Conservation (phyloP, 2,888 invertebrate genomes). For the Pheosia gnoma region DNA sequence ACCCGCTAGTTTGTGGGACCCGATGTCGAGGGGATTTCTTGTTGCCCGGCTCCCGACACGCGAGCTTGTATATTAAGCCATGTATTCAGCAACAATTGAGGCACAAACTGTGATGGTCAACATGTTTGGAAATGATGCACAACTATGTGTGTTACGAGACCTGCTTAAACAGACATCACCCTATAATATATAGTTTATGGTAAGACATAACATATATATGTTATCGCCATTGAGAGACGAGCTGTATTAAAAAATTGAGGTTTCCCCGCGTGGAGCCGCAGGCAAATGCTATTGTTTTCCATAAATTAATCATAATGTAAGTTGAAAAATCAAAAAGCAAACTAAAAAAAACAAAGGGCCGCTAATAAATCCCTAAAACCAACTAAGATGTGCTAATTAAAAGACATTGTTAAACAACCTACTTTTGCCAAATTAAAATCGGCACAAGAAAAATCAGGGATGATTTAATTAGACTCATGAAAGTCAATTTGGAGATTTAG, state of each 20-base stretch:
- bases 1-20: slow-evolving; percentile 18
- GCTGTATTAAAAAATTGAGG: too few relatives aligned
- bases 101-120: too few relatives aligned
- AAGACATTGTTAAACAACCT: slow-evolving; percentile 36
- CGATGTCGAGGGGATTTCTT: slow-evolving; percentile 12
- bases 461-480: slow-evolving; percentile 37
- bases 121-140: too few relatives aligned
- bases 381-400: slow-evolving; percentile 33
- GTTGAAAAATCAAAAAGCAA: background rate
- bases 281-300: too few relatives aligned
- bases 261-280: too few relatives aligned
- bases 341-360: slow-evolving; percentile 21
- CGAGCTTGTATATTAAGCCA: background rate
- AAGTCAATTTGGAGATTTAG: slow-evolving; percentile 29
- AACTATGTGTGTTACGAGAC: too few relatives aligned
- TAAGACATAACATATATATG: too few relatives aligned
- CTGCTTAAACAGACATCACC: too few relatives aligned
- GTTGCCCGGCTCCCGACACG: background rate
- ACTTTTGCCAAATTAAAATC: slow-evolving; percentile 17
- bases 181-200: too few relatives aligned
- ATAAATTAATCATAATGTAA: too few relatives aligned
- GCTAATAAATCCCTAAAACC: slow-evolving; percentile 25
- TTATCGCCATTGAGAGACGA: too few relatives aligned
- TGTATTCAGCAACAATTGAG: too few relatives aligned
- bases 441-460: slow-evolving; percentile 26